Base-by-base conservation (phyloP, 1,140 invertebrate genomes). In the Harlomillsia oculata region DNA sequence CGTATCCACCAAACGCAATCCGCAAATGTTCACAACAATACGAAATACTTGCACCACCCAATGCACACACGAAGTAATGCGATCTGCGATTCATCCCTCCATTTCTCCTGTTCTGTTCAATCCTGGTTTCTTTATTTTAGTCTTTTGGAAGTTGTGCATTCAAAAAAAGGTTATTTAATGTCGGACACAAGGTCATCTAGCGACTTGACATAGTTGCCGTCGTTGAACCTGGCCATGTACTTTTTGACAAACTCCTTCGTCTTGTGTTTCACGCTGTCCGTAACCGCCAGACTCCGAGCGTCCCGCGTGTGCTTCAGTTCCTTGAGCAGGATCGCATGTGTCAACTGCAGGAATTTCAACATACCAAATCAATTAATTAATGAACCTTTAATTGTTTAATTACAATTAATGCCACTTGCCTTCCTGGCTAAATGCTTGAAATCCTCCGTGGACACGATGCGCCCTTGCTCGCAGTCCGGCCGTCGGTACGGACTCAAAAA, bases 341-440 rank as follows among this genome's bases (percentile, higher is more conserved):
- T 97, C 21, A 97, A 74, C 92, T 96, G 76, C 41, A 80, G 77
- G 68, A 63, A n/a, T n/a, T n/a, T n/a, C n/a, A n/a, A 59, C 68
- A 66, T 60, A 51, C 6, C 16, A 60, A 51, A 55, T 11, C 50
- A 54, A 40, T 57, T 37, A 9, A 45, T n/a, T n/a, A n/a, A n/a
- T n/a, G n/a, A n/a, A n/a, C n/a, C n/a, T n/a, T n/a, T n/a, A n/a
- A n/a, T n/a, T n/a, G n/a, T n/a, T n/a, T n/a, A n/a, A n/a, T n/a
- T n/a, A n/a, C 45, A 14, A 28, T 3, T 41, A 9, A 25, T 18
- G n/a, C 9, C 18, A 61, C 67, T 74, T 74, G 96, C 92, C 80
- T 96, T 95, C 73, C 90, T 81, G 0, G 93, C 92, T 21, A 98
- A 75, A 74, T 94, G 89, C 71, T 96, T 96, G 72, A 96, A 97